These are phyloP conservation scores for Acleris laterana DNA, from an alignment of 2,888 invertebrate species.

Conservation along the genomic window DNA sequence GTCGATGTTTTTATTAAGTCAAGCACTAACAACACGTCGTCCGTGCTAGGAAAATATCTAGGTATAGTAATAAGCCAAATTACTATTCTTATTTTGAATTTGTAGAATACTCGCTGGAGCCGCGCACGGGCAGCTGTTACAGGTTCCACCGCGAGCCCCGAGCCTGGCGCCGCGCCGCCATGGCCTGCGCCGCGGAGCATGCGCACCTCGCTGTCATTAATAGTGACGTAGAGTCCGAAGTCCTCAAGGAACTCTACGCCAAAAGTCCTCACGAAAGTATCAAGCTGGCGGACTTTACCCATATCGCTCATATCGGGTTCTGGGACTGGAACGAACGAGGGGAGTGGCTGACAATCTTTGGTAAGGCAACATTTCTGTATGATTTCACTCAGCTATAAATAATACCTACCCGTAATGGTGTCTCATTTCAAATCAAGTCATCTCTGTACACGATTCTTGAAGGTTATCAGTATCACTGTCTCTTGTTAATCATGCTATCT, in stretches of 20 bases:
- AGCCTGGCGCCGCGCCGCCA: slow-evolving; percentile 20
- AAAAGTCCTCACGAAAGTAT: slow-evolving; percentile 7
- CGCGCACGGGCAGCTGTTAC: slow-evolving; percentile 31
- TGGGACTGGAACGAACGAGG: slow-evolving; percentile 24
- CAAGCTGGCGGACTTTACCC: background rate
- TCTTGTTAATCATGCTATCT: no score
- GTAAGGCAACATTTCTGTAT: background rate
- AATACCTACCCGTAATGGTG: no score
- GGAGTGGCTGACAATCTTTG: slow-evolving; percentile 21
- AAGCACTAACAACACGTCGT: no score
- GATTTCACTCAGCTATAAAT: no score
- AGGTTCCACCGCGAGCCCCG: slow-evolving; percentile 22
- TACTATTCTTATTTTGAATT: background rate
- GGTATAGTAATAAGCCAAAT: no score
- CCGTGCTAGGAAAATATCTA: no score
- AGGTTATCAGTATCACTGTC: no score
- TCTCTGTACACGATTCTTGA: no score
- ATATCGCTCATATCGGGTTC: slow-evolving; percentile 22
- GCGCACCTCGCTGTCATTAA: slow-evolving; percentile 33
- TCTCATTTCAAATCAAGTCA: no score
- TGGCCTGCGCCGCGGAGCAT: slow-evolving; percentile 24
- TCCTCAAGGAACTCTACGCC: slow-evolving; percentile 20
- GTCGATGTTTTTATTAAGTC: no score
- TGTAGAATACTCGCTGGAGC: slow-evolving; percentile 24
- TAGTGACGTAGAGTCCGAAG: slow-evolving; percentile 21